A percentile compares a stretch with the other conserved stretches of the same genome.
Evolutionary conservation across 2,113 vertebrate genomes (phyloP).

Genomic region (Azemiops feae): DNA sequence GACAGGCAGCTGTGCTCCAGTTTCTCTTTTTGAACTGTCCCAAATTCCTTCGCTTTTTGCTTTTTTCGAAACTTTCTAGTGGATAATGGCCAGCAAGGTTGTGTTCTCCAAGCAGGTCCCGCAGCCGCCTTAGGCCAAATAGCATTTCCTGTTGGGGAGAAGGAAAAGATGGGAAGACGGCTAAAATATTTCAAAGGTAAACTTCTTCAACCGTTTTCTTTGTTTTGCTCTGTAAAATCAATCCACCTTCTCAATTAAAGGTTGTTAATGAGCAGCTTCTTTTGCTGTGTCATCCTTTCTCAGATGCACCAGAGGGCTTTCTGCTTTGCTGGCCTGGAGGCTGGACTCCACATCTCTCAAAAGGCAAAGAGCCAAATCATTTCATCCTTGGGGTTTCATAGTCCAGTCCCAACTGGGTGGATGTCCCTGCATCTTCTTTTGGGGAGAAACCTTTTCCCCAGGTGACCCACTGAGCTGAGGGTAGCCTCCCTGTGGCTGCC

Average conservation of each 20-base stretch:
- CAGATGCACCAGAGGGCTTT: background rate
- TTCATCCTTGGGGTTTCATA: background rate
- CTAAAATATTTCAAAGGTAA: conserved; percentile 73
- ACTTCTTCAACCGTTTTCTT: conserved; percentile 68
- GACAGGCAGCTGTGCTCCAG: too few relatives aligned
- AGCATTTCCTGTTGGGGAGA: conserved; percentile 12
- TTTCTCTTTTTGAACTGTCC: too few relatives aligned
- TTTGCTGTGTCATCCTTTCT: conserved; percentile 22
- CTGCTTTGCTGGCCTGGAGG: background rate
- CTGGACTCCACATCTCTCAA: background rate
- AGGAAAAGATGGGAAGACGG: conserved; percentile 57
- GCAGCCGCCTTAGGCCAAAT: too few relatives aligned
- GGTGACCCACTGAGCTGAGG: too few relatives aligned
- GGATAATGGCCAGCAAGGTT: too few relatives aligned
- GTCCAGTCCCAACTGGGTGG: background rate
- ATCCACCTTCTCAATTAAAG: conserved; percentile 74
- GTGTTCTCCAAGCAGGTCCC: background rate
- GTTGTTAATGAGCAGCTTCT: conserved; percentile 69
- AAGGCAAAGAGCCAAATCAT: background rate
- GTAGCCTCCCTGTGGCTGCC: too few relatives aligned
- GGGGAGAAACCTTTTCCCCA: background rate
- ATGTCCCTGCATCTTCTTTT: background rate
- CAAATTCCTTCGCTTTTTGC: too few relatives aligned
- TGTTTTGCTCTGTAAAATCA: conserved; percentile 80
- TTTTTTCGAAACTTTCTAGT: too few relatives aligned